These are phyloP conservation scores for Trachythela sp. DNA, from an alignment of 64 coral and sea anemone species.

Conservation along the genomic window DNA sequence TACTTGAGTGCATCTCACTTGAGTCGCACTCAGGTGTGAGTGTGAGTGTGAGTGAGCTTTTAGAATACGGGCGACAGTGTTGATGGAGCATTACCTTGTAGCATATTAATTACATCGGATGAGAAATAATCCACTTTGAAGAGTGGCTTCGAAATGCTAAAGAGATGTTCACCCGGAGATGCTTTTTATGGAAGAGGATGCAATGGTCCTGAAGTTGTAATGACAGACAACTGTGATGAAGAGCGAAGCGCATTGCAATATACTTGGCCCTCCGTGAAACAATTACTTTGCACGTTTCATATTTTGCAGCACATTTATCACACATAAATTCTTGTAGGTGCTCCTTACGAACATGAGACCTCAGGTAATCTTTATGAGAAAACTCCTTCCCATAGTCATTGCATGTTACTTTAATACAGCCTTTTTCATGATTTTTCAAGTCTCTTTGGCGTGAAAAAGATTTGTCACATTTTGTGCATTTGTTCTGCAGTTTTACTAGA, in stretches of 20 bases:
- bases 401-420: background rate
- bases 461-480: background rate
- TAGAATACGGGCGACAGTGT: no score
- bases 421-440: background rate
- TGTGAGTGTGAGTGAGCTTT: no score
- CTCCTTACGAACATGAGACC: background rate
- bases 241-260: constrained; percentile 52
- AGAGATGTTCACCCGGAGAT: constrained; percentile 36
- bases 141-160: constrained; percentile 47
- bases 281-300: constrained; percentile 67
- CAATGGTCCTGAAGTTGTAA: constrained; percentile 47
- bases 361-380: background rate
- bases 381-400: background rate
- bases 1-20: no score
- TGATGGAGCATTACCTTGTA: constrained; percentile 47
- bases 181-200: constrained; percentile 42
- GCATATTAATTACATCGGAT: constrained; percentile 54
- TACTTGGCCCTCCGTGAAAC: constrained; percentile 50
- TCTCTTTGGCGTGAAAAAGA: background rate
- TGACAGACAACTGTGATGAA: constrained; percentile 73
- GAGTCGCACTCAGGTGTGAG: no score
- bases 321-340: background rate
- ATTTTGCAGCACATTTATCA: constrained; percentile 36
- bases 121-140: constrained; percentile 32
- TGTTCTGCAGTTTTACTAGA: background rate